Evolutionary conservation across 2,888 invertebrate genomes (phyloP), one percentile per base, ranked within the genome.

Genomic region (Coleophora deauratella): DNA sequence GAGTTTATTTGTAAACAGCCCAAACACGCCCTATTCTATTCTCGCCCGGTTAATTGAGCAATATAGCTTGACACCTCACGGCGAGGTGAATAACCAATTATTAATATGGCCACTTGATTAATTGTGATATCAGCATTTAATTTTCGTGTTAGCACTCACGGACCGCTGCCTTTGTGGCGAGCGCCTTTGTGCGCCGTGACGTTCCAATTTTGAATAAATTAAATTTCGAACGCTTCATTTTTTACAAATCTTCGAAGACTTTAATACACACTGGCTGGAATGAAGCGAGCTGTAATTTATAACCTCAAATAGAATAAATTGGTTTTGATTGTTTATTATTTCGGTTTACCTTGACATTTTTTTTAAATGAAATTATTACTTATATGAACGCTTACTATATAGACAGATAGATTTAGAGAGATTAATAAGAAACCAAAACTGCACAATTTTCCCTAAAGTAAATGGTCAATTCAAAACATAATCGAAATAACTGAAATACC

Each of bases 111-210:
- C 73, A 72, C 78, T 82, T 84, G 84, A 85, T 85, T 84, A 85
- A 85, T 85, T 84, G 80, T 85, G 82, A 84, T 85, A 85, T 85
- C 84, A 85, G 82, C 84, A 84, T 84, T 85, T 85, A 84, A 85
- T 84, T 84, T 85, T 80, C 84, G 73, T 82, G 84, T 84, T 85
- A 85, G 82, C 84, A 81, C 74, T 71, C 68, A 61, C 58, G 60
- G 69, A 62, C 48, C 48, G 52, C 63, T 65, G 65, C 81, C 71
- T 81, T 82, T 82, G 84, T 82, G 60, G 67, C 65, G 65, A 66
- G 62, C 62, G 70, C 78, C 76, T 81, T 82, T 81, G 82, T 82
- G 60, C 59, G 69, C 71, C 77, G 74, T 85, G 84, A 85, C 84
- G 84, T 85, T 84, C 84, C 84, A 85, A 85, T 85, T 84, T 82